Base-by-base conservation (phyloP, 1,140 invertebrate species). In the Antheraea pernyi region DNA sequence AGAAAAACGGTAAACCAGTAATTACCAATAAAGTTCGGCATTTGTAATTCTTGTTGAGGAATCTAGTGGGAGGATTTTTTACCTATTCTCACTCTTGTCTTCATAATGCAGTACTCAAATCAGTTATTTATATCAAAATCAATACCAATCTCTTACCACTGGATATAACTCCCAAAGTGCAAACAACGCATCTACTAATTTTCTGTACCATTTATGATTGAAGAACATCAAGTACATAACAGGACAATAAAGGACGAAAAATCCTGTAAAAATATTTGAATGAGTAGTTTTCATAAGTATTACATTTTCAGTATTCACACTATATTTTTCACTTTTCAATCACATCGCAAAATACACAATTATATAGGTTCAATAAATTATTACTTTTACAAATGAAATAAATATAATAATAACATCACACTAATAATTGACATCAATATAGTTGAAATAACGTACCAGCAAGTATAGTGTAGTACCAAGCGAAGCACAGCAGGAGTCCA, bases 81-180 rank as follows among this genome's bases (percentile, higher is more conserved):
- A 4, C 22, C 22, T 30, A 30, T 30, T 30, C 22, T 30, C 4
- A 42, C 39, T 42, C 11, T 9, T 42, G 7, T 42, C 11, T 42
- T 42, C 11, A 9, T 42, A 42, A 42, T 9, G 7, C 39, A 42
- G 8, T 9, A 42, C 11, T 42, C 11, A 8, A 9, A 42, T 53
- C 10, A 53, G 5, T 16, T 6, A 53, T 53, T 53, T 13, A 16
- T 16, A 53, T 53, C 13, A 13, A 53, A 53, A 53, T 53, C 16
- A 53, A 16, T 16, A 53, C 6, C 5, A 16, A 53, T 6, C 46
- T 7, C 94, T 95, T 93, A 97, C 96, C 74, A 96, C 94, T 65
- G 96, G 95, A 92, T 96, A 97, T 62, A 96, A 93, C 89, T 97
- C 96, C 96, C 96, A 97, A 71, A 95, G 94, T 0, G 95, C 95